Conservation (phyloP, 1,140 invertebrate genomes). For the Drosophila sp. region DNA sequence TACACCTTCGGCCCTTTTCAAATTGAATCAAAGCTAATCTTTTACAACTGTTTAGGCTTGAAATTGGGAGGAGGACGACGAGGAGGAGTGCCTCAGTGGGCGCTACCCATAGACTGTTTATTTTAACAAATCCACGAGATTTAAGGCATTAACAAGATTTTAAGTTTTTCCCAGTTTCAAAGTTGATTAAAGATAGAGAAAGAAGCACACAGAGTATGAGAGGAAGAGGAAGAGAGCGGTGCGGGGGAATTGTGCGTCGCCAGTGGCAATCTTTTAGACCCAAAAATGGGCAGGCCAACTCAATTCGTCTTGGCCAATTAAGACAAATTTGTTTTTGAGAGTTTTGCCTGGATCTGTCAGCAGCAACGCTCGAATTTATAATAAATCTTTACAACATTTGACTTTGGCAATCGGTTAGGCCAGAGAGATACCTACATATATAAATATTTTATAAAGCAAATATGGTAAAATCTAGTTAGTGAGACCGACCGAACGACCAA, state of each 20-base stretch:
- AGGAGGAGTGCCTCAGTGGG: conserved; percentile 25
- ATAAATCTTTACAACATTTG: conserved; percentile 44
- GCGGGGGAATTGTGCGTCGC: conserved; percentile 30
- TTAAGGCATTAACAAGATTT: conserved; percentile 57
- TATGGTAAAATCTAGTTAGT: conserved; percentile 55
- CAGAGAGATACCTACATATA: conserved; percentile 30
- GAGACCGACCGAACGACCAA: conserved; percentile 42
- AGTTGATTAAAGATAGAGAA: conserved; percentile 20
- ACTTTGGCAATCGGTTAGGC: conserved; percentile 12
- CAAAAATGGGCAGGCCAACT: conserved; percentile 47
- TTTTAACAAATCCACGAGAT: conserved; percentile 55
- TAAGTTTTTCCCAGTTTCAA: conserved; percentile 40
- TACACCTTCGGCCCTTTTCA: background rate
- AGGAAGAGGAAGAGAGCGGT: conserved; percentile 16
- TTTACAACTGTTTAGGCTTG: conserved; percentile 46
- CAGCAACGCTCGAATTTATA: conserved; percentile 41
- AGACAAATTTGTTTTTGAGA: conserved; percentile 62
- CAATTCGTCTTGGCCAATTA: conserved; percentile 65
- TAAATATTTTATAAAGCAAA: conserved; percentile 50
- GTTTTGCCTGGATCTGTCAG: conserved; percentile 35
- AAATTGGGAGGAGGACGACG: background rate
- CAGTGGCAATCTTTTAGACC: conserved; percentile 24
- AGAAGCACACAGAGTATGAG: conserved; percentile 13
- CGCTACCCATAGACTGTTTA: conserved; percentile 46
- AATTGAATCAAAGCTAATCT: conserved; percentile 45